A percentile compares a stretch with the other conserved stretches of the same genome.
Evolutionary conservation across 2,888 invertebrate genomes (phyloP).

Genomic region (Synanthedon formicaeformis): DNA sequence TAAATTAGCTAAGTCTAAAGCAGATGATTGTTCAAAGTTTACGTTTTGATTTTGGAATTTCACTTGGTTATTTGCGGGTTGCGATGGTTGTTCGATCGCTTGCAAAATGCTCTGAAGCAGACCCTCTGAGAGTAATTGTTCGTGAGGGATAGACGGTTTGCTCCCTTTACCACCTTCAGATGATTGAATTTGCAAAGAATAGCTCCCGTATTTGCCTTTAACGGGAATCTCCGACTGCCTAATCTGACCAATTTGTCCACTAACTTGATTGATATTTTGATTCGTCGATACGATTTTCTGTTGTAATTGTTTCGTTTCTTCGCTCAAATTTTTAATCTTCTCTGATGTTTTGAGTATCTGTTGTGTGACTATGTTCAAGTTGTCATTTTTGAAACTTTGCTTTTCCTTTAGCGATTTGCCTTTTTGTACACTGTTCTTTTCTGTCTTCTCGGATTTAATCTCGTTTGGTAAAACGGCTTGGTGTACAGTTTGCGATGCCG

Average conservation of each 20-base stretch:
- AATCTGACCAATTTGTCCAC: constrained; percentile 16
- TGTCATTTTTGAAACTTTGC: constrained; percentile 29
- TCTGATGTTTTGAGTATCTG: constrained; percentile 56
- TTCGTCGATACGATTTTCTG: constrained; percentile 43
- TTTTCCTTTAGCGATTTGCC: constrained; percentile 38
- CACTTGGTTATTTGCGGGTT: constrained; percentile 8
- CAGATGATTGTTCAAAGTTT: constrained; percentile 14
- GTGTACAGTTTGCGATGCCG: constrained; percentile 43
- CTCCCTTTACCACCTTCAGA: constrained; percentile 59
- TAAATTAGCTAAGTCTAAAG: constrained; percentile 17
- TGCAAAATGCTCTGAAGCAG: constrained; percentile 83
- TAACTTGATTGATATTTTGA: constrained; percentile 32
- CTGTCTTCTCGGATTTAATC: constrained; percentile 27
- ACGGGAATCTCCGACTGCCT: constrained; percentile 46
- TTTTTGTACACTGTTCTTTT: constrained; percentile 26
- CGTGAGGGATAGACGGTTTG: constrained; percentile 73
- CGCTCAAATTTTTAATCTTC: constrained; percentile 45
- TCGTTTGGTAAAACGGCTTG: constrained; percentile 36
- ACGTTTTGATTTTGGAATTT: constrained; percentile 16
- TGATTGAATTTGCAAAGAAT: constrained; percentile 82
- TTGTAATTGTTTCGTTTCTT: constrained; percentile 49
- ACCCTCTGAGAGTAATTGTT: constrained; percentile 82
- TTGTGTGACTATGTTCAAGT: constrained; percentile 38
- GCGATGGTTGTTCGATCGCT: constrained; percentile 77
- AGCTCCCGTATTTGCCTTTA: constrained; percentile 73